A percentile compares a stretch with the other conserved stretches of the same genome.
phyloP scores from a whole-genome alignment of 2,888 invertebrate genomes.

The Cybosia mesomella region DNA sequence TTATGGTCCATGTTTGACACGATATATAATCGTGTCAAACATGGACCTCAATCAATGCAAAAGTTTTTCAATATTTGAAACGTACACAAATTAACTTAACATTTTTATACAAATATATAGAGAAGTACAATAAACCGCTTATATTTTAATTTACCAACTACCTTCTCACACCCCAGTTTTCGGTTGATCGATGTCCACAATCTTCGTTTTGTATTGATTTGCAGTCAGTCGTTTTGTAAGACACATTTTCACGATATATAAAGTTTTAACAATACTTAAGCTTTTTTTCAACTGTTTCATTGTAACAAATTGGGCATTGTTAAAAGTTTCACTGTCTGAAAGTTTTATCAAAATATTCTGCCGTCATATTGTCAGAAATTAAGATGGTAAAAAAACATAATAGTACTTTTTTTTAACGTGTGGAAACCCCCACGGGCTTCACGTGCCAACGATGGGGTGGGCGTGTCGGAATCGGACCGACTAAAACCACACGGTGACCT shows the following conservation, averaged over 20 bases:
- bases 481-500: no score
- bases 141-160: not conserved
- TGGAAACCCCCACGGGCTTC: no score
- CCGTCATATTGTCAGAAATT: not conserved
- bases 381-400: not conserved
- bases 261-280: constrained; percentile 5
- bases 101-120: no score
- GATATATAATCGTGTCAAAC: no score
- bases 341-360: not conserved
- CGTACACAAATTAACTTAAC: no score
- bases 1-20: no score
- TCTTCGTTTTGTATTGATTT: not conserved
- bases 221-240: not conserved
- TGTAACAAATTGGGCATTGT: constrained; percentile 3
- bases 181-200: not conserved
- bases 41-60: no score
- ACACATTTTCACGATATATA: not conserved
- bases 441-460: no score
- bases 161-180: not conserved
- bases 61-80: no score
- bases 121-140: not conserved
- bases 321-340: not conserved
- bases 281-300: not conserved
- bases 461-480: no score
- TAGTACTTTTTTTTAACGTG: no score